These are phyloP conservation scores for Nephila pilipes DNA, from an alignment of 1,140 invertebrate genomes.

Conservation along the genomic window DNA sequence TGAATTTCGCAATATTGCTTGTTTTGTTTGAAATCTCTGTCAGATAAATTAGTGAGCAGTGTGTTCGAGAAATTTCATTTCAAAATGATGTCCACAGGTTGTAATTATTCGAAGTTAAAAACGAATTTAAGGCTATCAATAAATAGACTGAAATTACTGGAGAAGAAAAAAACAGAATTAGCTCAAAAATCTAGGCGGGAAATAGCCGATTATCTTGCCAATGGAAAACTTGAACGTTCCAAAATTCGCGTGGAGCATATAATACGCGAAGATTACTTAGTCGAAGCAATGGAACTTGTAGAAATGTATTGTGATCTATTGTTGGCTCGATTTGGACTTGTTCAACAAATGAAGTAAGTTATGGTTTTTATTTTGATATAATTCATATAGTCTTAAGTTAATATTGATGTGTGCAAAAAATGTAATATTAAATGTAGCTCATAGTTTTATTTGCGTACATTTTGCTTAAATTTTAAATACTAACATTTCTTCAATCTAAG, in stretches of 20 bases:
- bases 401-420: too few relatives aligned
- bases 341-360: slow-evolving; percentile 96
- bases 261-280: slow-evolving; percentile 98
- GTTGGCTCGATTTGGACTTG: slow-evolving; percentile 97
- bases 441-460: too few relatives aligned
- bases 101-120: slow-evolving; percentile 97
- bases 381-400: too few relatives aligned
- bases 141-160: slow-evolving; percentile 95
- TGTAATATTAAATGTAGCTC: too few relatives aligned
- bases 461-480: too few relatives aligned
- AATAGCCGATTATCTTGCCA: slow-evolving; percentile 97
- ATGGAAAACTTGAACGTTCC: slow-evolving; percentile 94
- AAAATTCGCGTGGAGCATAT: slow-evolving; percentile 99
- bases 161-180: slow-evolving; percentile 99
- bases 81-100: slow-evolving; percentile 91
- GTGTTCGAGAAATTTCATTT: neutral
- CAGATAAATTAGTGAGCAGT: neutral
- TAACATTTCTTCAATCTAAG: too few relatives aligned
- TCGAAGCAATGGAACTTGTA: slow-evolving; percentile 99
- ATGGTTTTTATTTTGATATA: neutral
- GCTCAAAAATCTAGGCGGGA: slow-evolving; percentile 97
- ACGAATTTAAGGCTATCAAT: slow-evolving; percentile 96
- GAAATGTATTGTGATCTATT: slow-evolving; percentile 99
- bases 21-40: neutral
- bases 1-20: neutral